A percentile compares a stretch with the other conserved stretches of the same genome.
These are phyloP conservation scores for Mystacornis crossleyi DNA, from an alignment of 2,113 vertebrate genomes.

Conservation along the genomic window DNA sequence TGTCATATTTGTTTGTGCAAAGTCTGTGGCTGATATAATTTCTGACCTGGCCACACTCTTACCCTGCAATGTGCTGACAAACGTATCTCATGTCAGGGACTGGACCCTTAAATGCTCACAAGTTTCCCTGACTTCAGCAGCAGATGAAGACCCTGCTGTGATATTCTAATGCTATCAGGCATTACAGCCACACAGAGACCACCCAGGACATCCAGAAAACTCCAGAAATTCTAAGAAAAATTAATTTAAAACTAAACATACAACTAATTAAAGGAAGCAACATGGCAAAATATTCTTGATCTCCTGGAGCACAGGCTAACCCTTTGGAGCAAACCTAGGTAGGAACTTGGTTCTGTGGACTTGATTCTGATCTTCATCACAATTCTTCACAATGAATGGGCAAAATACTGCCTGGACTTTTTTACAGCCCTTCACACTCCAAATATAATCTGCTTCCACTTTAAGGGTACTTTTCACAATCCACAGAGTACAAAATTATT, in stretches of 20 bases:
- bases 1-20: not conserved
- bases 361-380: not conserved
- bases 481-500: not conserved
- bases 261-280: not conserved
- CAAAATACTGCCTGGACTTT: not conserved
- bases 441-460: not conserved
- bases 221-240: not conserved
- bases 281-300: not conserved
- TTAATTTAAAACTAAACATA: not conserved
- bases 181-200: not conserved
- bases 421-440: not conserved
- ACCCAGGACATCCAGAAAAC: not conserved
- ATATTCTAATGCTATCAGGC: not conserved
- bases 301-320: not conserved
- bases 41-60: not conserved
- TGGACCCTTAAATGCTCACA: not conserved
- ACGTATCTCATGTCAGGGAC: not conserved
- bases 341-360: not conserved
- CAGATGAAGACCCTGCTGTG: not conserved
- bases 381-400: not conserved
- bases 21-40: fast-evolving
- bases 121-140: not conserved
- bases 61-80: not conserved
- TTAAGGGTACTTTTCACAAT: not conserved
- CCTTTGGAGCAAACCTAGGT: not conserved